Base-by-base conservation (phyloP, 2,888 invertebrate species). In the Poecilus cupreus region DNA sequence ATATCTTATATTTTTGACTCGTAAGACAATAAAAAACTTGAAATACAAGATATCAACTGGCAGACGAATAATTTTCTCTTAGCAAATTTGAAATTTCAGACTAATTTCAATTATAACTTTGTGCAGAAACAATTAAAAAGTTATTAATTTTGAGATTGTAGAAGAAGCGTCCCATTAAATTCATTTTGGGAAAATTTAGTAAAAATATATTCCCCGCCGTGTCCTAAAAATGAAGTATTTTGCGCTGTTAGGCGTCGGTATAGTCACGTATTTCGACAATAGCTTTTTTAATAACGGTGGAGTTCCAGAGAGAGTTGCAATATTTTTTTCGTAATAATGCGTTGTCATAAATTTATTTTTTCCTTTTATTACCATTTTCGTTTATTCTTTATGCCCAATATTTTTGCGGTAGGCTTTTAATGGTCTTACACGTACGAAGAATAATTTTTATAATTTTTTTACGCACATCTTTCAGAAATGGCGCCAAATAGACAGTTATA, bases 181-280 rank as follows among this genome's bases (percentile, higher is more conserved):
- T 72, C 22, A 72, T 72, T 72, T 46, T 46, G 68, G 39, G 37
- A 68, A 6, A 72, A 43, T 46, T 72, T 46, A 72, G 22, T 46
- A 46, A 72, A 72, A 60, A 60, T 26, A 24, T 60, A 18, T 72
- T 72, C 22, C 37, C 46, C 4, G 24, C 8, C 11, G 26, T 60
- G 60, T 24, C 8, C 24, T 60, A 22, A 39, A 72, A 72, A 72
- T 68, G 37, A 39, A 68, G 68, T 68, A 68, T 72, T 72, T 60
- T 60, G 2, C 26, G 5, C 60, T 60, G 1, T 60, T 46, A 72
- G 46, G 22, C 24, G 5, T 46, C 24, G 11, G 18, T 43, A 11
- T 46, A 22, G 72, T 72, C 72, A 72, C 72, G 72, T 72, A 72
- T 72, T 72, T 72, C 20, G 20, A 72, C 72, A 72, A 72, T 72